Evolutionary conservation across 2,888 invertebrate genomes (phyloP).

Genomic region (Amiota minor): DNA sequence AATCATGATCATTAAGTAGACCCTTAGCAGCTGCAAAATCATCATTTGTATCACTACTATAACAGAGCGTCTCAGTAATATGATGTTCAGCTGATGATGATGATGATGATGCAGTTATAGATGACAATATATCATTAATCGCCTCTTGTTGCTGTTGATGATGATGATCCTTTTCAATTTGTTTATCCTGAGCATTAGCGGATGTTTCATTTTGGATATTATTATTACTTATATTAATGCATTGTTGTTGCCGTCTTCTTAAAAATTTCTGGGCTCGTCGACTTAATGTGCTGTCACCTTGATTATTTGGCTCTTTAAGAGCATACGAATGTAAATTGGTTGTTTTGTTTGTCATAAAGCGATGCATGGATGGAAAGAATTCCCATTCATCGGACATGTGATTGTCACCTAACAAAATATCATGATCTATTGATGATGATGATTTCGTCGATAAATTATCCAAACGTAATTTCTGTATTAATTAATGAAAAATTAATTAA

Average conservation of each 20-base stretch:
- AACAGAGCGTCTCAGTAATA: slow-evolving; percentile 29
- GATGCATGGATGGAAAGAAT: slow-evolving; percentile 68
- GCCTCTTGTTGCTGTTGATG: not conserved
- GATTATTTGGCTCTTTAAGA: slow-evolving; percentile 52
- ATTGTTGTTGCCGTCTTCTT: not conserved
- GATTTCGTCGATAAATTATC: slow-evolving; percentile 42
- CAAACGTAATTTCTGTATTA: slow-evolving; percentile 50
- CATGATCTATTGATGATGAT: slow-evolving; percentile 41
- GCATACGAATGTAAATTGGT: slow-evolving; percentile 71
- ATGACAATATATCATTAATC: slow-evolving; percentile 5
- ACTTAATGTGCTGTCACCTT: slow-evolving; percentile 29
- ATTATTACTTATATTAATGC: too few relatives aligned
- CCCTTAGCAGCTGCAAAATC: slow-evolving; percentile 44
- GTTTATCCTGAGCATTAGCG: slow-evolving; percentile 31
- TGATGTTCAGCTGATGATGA: not conserved
- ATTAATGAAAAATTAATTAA: not conserved
- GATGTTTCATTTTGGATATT: slow-evolving; percentile 33
- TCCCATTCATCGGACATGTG: slow-evolving; percentile 69
- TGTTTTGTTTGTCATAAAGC: slow-evolving; percentile 69
- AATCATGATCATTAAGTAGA: slow-evolving; percentile 64
- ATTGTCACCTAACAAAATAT: slow-evolving; percentile 34
- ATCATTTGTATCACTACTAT: slow-evolving; percentile 52
- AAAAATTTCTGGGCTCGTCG: slow-evolving; percentile 30
- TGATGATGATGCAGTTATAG: slow-evolving; percentile 24
- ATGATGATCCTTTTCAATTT: slow-evolving; percentile 15